Evolutionary conservation across 2,888 invertebrate species (phyloP).

Genomic region (Galerucella nymphaeae): DNA sequence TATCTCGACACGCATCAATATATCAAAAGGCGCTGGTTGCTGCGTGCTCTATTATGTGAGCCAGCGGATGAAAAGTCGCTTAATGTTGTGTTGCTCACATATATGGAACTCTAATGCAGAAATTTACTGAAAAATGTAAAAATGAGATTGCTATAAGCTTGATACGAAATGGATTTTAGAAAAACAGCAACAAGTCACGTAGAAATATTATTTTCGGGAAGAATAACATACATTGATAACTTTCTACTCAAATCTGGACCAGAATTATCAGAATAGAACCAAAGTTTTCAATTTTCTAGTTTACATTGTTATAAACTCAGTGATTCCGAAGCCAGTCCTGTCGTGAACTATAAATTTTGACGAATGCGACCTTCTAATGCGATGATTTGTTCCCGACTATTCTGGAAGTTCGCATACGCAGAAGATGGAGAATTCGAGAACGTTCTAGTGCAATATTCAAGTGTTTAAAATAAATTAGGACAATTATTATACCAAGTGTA

Average conservation of each 20-base stretch:
- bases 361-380: too few species aligned
- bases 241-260: not conserved
- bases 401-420: too few species aligned
- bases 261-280: too few species aligned
- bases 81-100: slow-evolving; percentile 20
- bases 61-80: slow-evolving; percentile 38
- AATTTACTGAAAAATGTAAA: slow-evolving; percentile 24
- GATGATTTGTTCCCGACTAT: too few species aligned
- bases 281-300: too few species aligned
- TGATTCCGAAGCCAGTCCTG: too few species aligned
- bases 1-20: slow-evolving; percentile 47
- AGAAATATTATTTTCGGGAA: not conserved
- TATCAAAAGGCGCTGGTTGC: slow-evolving; percentile 41
- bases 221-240: not conserved
- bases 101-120: slow-evolving; percentile 23
- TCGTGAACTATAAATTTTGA: too few species aligned
- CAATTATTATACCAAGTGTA: too few species aligned
- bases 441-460: too few species aligned
- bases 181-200: slow-evolving; percentile 8
- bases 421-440: too few species aligned
- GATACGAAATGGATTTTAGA: slow-evolving; percentile 3
- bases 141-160: slow-evolving; percentile 4
- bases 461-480: too few species aligned
- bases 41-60: slow-evolving; percentile 34
- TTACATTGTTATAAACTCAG: too few species aligned